phyloP scores from a whole-genome alignment of 2,113 vertebrate genomes.

The Prietella phreatophila region DNA sequence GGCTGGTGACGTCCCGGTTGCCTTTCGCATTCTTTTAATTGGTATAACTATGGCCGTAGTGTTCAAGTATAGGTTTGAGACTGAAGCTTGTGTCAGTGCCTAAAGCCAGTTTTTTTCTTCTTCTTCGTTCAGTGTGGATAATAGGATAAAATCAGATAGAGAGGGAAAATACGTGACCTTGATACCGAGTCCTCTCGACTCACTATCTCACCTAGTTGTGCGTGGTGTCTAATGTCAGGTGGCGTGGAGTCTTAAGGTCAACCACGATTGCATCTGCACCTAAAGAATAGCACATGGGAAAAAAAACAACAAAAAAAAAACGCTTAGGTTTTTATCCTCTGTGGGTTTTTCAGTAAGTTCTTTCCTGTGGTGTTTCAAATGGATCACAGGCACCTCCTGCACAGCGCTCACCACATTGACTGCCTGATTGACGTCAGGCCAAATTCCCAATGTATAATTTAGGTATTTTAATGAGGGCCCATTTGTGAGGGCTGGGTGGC shows the following conservation, averaged over 20 bases:
- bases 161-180: background rate
- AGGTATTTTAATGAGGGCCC: constrained; percentile 34
- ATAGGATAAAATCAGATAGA: background rate
- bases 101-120: background rate
- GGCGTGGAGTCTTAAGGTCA: constrained; percentile 3
- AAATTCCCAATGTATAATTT: constrained; percentile 42
- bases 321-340: background rate
- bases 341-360: constrained; percentile 1
- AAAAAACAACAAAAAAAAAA: background rate
- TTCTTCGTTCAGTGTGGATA: background rate
- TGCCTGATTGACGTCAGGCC: constrained; percentile 42
- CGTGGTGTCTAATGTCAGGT: background rate
- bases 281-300: background rate
- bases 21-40: background rate
- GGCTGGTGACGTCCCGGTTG: constrained; percentile 66
- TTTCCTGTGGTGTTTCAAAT: constrained; percentile 27
- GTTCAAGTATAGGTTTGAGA: background rate
- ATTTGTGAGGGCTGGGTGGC: constrained; percentile 22
- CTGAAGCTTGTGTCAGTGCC: background rate
- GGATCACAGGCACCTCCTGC: constrained; percentile 9
- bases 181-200: background rate
- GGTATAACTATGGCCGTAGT: background rate
- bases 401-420: background rate
- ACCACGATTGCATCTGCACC: background rate
- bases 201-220: background rate